Evolutionary conservation across 2,113 vertebrate genomes (phyloP).

Genomic region (human (Homo sapiens)): GRCh38 chr2:8612501-8613000

Average conservation of each 20-base stretch:
- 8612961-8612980: fast-evolving
- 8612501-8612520: too few relatives aligned
- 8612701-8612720: background rate
- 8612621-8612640: too few relatives aligned
- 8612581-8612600: too few relatives aligned
- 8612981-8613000: background rate
- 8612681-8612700: fast-evolving
- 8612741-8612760: fast-evolving
- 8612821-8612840: fast-evolving
- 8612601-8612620: too few relatives aligned
- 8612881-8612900: fast-evolving
- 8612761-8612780: fast-evolving
- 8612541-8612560: too few relatives aligned
- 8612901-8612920: background rate
- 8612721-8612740: background rate
- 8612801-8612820: background rate
- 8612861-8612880: background rate
- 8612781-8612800: background rate
- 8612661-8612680: fast-evolving
- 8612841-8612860: background rate
- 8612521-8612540: too few relatives aligned
- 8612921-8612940: background rate
- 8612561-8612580: too few relatives aligned
- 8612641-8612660: background rate
- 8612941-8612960: background rate